Base-by-base conservation (phyloP, 2,113 vertebrate species). In the Bubo bubo region DNA sequence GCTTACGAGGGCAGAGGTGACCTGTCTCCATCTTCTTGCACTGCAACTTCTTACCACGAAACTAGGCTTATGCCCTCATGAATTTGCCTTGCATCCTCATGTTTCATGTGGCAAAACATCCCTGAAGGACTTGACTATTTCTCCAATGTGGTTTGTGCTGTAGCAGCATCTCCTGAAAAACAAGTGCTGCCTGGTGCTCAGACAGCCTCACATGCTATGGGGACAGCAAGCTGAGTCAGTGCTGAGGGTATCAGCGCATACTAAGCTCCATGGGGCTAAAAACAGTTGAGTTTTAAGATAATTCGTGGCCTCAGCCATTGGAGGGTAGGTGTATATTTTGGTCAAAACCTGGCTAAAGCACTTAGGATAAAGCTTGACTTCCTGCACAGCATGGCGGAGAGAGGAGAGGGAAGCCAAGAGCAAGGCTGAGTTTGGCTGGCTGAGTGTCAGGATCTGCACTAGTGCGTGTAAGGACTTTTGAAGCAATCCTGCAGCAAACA, bases 121-220 rank as follows among this genome's bases (percentile, higher is more conserved):
- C 34, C 39, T 32, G 39, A 27, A 37, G 71, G 35, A 45, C 47
- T 24, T 49, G 34, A 50, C 21, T 58, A 14, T 63, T 73, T 68
- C 55, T 73, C 43, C 53, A 13, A 6, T 0, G 5, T 52, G 8
- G 34, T 47, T 82, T 71, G 26, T 62, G 30, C 27, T 79, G 76
- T 39, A 70, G 59, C 87, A 85, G 35, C 85, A 79, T 35, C 45
- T 73, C 64, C 72, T 92, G 72, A 7, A 56, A 70, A 34, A 3
- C 6, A 0, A 1, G 18, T 32, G 43, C 14, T 86, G 30, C 18
- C n/a, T 1, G 2, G 32, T 49, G 49, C 43, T 49, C 30, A 2
- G 1, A n/a, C 53, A 88, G 49, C n/a, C 49, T 73, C 2, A 0
- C 3, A 2, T 15, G 28, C 39, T 35, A 6, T 3, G 30, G 35